Percentiles rank a stretch among this genome's conserved stretches.
Conservation (phyloP, 1,140 invertebrate species). For the Cherax destructor region DNA sequence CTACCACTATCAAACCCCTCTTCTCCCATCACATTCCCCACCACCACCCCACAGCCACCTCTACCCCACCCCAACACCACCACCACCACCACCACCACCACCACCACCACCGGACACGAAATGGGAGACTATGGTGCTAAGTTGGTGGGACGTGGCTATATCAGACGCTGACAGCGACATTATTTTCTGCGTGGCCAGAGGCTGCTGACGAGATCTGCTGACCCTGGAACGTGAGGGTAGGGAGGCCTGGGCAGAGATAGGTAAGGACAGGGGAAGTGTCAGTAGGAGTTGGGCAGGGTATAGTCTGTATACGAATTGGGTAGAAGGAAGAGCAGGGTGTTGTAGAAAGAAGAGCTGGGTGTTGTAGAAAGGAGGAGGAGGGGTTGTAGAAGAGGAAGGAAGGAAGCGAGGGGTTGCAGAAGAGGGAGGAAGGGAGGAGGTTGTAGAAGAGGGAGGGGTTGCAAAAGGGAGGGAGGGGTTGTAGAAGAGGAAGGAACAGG, state of each 20-base stretch:
- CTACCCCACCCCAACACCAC: constrained; percentile 5
- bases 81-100: neutral
- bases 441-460: neutral
- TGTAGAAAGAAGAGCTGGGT: too few relatives aligned
- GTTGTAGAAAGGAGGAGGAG: too few relatives aligned
- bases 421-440: too few relatives aligned
- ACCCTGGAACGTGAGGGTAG: neutral
- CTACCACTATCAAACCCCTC: neutral
- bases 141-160: neutral
- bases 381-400: too few relatives aligned
- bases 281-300: too few relatives aligned
- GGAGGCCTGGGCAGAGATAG: neutral
- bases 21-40: neutral
- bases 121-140: neutral
- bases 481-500: neutral
- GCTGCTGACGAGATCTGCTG: neutral
- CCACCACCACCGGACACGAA: constrained; percentile 1
- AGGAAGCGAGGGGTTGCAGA: too few relatives aligned
- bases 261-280: neutral
- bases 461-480: too few relatives aligned
- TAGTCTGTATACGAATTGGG: too few relatives aligned
- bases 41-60: neutral
- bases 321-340: too few relatives aligned
- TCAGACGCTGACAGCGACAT: constrained; percentile 12
- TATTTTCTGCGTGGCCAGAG: constrained; percentile 8